A percentile compares a stretch with the other conserved stretches of the same genome.
Evolutionary conservation across 2,113 vertebrate species (phyloP).

Genomic region (Nothoprocta pentlandii): DNA sequence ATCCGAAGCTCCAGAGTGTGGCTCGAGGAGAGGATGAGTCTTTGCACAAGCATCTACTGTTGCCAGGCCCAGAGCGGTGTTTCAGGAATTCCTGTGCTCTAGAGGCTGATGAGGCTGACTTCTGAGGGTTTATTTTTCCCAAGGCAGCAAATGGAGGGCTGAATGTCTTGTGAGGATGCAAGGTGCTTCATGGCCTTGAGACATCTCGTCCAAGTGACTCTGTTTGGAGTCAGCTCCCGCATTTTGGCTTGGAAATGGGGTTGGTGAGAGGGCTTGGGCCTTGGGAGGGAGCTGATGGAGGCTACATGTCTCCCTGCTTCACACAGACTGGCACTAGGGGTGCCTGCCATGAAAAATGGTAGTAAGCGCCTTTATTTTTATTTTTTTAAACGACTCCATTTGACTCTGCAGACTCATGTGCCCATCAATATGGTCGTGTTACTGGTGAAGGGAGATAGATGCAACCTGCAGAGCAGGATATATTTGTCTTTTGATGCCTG

Average conservation of each 20-base stretch:
- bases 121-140: neutral
- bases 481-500: slow-evolving; percentile 46
- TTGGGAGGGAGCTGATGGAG: neutral
- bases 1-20: neutral
- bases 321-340: neutral
- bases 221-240: neutral
- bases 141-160: neutral
- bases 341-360: neutral
- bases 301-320: neutral
- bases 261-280: neutral
- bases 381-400: neutral
- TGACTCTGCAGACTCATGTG: neutral
- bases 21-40: neutral
- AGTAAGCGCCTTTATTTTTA: neutral
- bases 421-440: neutral
- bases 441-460: neutral
- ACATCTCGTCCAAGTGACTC: neutral
- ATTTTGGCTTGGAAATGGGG: neutral
- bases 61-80: accelerated
- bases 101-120: neutral
- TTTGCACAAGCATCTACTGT: accelerated
- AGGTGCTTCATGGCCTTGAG: neutral
- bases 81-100: accelerated
- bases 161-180: neutral
- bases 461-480: neutral